Conservation (phyloP, 2,888 invertebrate species). For the Scaptomyza parva region DNA sequence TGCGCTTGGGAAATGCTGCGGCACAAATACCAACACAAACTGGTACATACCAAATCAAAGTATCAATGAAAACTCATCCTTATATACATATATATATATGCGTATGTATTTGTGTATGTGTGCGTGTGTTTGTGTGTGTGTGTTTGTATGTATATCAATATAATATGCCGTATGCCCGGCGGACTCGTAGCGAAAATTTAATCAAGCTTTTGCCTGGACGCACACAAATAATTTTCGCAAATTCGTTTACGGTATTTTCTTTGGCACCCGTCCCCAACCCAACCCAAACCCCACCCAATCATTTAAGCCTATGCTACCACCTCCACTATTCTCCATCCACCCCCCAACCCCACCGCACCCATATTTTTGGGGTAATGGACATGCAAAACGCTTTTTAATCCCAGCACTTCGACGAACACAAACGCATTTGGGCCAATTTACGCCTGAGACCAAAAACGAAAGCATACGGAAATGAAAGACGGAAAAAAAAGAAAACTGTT, state of each 20-base stretch:
- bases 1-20: conserved; percentile 58
- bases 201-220: conserved; percentile 61
- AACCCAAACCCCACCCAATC: background rate
- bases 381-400: conserved; percentile 76
- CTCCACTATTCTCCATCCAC: background rate
- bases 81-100: background rate
- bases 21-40: conserved; percentile 6
- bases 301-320: conserved; percentile 3
- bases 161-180: conserved; percentile 57
- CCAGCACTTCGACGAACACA: conserved; percentile 44
- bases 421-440: conserved; percentile 72
- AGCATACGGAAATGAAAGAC: conserved; percentile 18
- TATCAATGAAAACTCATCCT: conserved; percentile 68
- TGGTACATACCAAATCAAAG: conserved; percentile 51
- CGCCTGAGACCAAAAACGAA: conserved; percentile 27
- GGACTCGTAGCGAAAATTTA: conserved; percentile 65
- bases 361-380: conserved; percentile 45
- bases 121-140: too few species aligned
- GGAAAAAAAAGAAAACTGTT: conserved; percentile 16
- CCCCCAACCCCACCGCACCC: background rate
- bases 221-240: conserved; percentile 70
- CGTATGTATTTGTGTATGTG: background rate
- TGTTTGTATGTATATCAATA: conserved; percentile 32
- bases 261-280: conserved; percentile 16
- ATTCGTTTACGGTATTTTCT: conserved; percentile 71